phyloP scores from a whole-genome alignment of 2,797 vertebrate species.

The Rachycentron canadum region DNA sequence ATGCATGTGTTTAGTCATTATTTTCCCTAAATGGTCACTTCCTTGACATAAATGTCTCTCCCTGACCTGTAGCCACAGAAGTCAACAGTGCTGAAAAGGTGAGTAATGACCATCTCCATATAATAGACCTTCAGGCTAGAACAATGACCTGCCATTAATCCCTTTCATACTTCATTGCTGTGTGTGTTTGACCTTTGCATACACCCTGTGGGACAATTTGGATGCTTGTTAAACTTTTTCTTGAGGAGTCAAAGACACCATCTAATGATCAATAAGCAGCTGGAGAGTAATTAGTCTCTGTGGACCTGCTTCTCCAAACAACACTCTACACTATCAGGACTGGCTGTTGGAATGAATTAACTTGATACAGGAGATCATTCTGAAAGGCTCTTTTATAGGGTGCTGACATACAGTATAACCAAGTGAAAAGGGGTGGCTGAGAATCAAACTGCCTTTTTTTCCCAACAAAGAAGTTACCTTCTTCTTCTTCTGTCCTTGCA shows the following conservation, averaged over 20 bases:
- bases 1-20: background rate
- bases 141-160: background rate
- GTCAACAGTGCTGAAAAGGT: conserved; percentile 9
- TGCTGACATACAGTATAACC: conserved; percentile 59
- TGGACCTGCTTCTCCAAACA: conserved; percentile 60
- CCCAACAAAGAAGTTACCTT: background rate
- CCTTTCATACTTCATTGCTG: background rate
- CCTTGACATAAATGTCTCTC: background rate
- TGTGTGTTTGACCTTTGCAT: conserved; percentile 19
- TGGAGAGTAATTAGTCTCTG: conserved; percentile 75
- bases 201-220: conserved; percentile 8
- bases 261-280: conserved; percentile 65
- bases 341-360: conserved; percentile 66
- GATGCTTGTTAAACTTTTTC: conserved; percentile 45
- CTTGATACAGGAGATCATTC: conserved; percentile 62
- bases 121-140: background rate
- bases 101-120: conserved; percentile 10
- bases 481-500: conserved; percentile 7
- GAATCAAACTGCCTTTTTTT: conserved; percentile 3
- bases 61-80: conserved; percentile 1
- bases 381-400: conserved; percentile 29
- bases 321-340: conserved; percentile 44
- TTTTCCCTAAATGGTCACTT: background rate
- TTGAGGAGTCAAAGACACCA: conserved; percentile 32
- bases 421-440: conserved; percentile 7